Base-by-base conservation (phyloP, 2,113 vertebrate species). In the Promerops cafer region DNA sequence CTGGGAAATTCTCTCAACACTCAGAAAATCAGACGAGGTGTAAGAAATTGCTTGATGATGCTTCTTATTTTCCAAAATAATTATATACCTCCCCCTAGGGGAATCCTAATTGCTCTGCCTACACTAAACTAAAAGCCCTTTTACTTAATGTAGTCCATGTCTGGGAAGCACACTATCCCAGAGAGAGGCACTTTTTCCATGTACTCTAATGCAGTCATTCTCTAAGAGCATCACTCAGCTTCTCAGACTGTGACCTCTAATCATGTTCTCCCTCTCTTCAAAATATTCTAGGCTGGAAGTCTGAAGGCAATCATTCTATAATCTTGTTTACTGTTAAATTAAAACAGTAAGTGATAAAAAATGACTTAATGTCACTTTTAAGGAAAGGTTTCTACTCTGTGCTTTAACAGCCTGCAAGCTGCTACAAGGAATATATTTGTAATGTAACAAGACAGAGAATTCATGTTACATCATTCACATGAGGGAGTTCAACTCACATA, bases 321-420 rank as follows among this genome's bases (percentile, higher is more conserved):
- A 64, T 23, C 50, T 61, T 66, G 14, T 72, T 90, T 72, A 90
- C 26, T 68, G 53, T 53, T 86, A 88, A 93, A 93, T 93, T 83
- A 95, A 94, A 97, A 37, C 78, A 90, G 28, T 40, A 94, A 76
- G 75, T 74, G 61, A 95, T 61, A 85, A 87, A 96, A 87, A 93
- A 92, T 33, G 9, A 94, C 96, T 97, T 90, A 78, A 95, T 86
- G 84, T 57, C 71, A 83, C 77, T 69, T 71, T 80, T 22, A 64
- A 56, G 40, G 54, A 33, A 83, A 72, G 13, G 61, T 30, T 61
- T 69, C 59, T 88, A 13, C 59, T 76, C 31, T 49, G 14, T 57
- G 40, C 83, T 86, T 72, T 40, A 82, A 89, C 64, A 39, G 57
- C 24, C 70, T 88, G 39, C 9, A 60, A 52, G 52, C 71, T 47